Conservation (phyloP, 1,140 invertebrate genomes). For the Drosophila rhopaloa region DNA sequence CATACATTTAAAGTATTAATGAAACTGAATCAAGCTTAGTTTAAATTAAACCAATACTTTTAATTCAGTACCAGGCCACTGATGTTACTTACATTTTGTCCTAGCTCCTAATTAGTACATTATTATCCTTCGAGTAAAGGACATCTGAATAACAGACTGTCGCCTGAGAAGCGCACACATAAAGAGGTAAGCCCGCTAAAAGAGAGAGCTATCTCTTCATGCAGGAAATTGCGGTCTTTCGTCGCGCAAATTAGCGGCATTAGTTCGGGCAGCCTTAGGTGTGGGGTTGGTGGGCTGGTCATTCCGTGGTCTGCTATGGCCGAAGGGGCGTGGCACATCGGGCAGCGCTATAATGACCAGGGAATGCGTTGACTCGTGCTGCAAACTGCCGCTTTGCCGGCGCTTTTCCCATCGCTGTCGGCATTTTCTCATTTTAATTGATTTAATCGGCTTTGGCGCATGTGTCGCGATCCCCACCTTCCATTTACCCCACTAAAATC, state of each 20-base stretch:
- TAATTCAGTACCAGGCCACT: neutral
- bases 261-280: constrained; percentile 23
- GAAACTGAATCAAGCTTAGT: no score
- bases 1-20: no score
- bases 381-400: constrained; percentile 57
- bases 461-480: constrained; percentile 47
- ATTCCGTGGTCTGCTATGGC: neutral
- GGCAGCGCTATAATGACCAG: constrained; percentile 56
- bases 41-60: neutral
- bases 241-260: constrained; percentile 68
- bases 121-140: constrained; percentile 11
- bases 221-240: constrained; percentile 49
- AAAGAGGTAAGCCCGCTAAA: constrained; percentile 12
- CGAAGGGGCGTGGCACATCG: neutral
- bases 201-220: constrained; percentile 19
- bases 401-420: constrained; percentile 51
- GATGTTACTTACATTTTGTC: neutral
- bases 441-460: constrained; percentile 75
- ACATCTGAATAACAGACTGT: constrained; percentile 10
- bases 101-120: neutral
- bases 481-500: constrained; percentile 10
- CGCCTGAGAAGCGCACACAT: neutral
- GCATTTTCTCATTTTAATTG: constrained; percentile 77
- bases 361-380: constrained; percentile 46
- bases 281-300: neutral